phyloP scores from a whole-genome alignment of 1,140 invertebrate genomes.

The Neodiprion virginianus region DNA sequence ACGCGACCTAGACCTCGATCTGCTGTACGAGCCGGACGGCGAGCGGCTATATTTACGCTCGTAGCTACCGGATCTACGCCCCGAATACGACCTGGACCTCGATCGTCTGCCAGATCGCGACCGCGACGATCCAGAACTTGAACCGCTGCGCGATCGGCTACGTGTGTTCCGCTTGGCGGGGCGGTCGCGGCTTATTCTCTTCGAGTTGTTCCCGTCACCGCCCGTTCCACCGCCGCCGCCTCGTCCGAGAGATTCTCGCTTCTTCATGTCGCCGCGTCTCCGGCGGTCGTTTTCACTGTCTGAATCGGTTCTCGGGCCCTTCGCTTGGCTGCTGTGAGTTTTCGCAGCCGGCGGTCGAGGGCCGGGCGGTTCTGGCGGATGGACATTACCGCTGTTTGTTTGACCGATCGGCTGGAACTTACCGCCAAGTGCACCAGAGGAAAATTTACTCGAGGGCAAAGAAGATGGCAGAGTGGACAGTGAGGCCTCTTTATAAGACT shows the following conservation, averaged over 20 bases:
- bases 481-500: conserved; percentile 48
- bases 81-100: conserved; percentile 59
- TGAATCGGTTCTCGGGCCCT: conserved; percentile 56
- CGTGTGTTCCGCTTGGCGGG: conserved; percentile 58
- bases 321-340: conserved; percentile 43
- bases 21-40: conserved; percentile 56
- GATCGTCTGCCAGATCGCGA: conserved; percentile 63
- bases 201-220: conserved; percentile 28
- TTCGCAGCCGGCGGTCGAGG: conserved; percentile 38
- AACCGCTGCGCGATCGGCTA: conserved; percentile 64
- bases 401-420: conserved; percentile 60
- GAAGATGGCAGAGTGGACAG: conserved; percentile 36
- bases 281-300: conserved; percentile 52
- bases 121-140: conserved; percentile 59
- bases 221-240: conserved; percentile 24
- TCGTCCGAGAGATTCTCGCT: conserved; percentile 42
- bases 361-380: conserved; percentile 48
- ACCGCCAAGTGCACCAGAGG: conserved; percentile 43
- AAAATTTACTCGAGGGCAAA: conserved; percentile 42
- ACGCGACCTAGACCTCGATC: conserved; percentile 65
- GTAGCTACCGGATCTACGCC: conserved; percentile 63
- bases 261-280: conserved; percentile 43
- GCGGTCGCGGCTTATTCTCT: conserved; percentile 44
- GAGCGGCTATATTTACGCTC: conserved; percentile 64
- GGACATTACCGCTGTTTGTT: conserved; percentile 23